Base-by-base conservation (phyloP, 2,797 vertebrate species). In the Alcedo quadribrachys region DNA sequence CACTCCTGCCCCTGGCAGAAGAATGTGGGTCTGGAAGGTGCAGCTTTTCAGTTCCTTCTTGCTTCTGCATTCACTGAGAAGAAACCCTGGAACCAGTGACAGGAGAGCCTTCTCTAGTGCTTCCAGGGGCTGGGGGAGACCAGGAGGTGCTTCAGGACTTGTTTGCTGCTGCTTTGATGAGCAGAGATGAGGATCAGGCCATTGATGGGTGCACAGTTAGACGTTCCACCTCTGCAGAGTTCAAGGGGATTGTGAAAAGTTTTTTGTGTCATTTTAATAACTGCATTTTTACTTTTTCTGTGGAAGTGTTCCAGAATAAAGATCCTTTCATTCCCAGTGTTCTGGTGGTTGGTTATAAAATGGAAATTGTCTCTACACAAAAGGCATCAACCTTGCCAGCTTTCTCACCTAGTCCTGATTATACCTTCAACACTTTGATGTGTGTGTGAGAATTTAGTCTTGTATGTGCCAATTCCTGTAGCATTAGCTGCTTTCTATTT, bases 31-130 rank as follows among this genome's bases (percentile, higher is more conserved):
- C 46, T 87, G 65, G 71, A 61, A 77, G 24, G 70, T 50, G 40
- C 40, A 55, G 32, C 11, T 0, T 9, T 88, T 66, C 27, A 13
- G 8, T 77, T 82, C 20, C 22, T 63, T 21, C 33, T 30, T 19
- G 13, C 16, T 81, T n/a, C 63, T 78, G 53, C 45, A 9, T 69
- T 82, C 12, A 22, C 25, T 15, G 12, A 16, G 5, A 14, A 27
- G 27, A 33, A 77, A 3, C 3, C 10, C 28, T 33, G 33, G 16
- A 46, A 8, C 14, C 17, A 2, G 0, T 8, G 33, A 9, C 0
- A 0, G 15, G 24, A 71, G n/a, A 28, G 11, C 19, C 24, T 6
- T 54, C 28, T 27, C 58, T 2, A 9, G 28, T 45, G 27, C 18
- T 66, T 66, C 32, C 4, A 5, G 20, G 70, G 51, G 13, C 40